Evolutionary conservation across 2,888 invertebrate genomes (phyloP).

Genomic region (Pandemis cinnamomeana): DNA sequence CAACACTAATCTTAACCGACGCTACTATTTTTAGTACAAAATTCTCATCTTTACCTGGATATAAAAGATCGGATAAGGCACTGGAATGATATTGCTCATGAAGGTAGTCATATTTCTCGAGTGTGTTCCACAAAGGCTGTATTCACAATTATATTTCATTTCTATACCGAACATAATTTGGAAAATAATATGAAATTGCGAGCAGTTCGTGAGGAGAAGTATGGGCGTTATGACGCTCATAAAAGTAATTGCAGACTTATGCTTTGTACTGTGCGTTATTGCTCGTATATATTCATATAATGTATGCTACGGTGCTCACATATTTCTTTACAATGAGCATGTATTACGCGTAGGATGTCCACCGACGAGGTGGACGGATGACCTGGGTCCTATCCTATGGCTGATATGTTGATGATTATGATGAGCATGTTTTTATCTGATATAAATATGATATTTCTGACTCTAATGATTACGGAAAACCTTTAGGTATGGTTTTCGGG

Average conservation of each 20-base stretch:
- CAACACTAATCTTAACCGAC: too few species aligned
- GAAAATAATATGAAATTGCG: slow-evolving; percentile 11
- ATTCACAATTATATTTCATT: slow-evolving; percentile 4
- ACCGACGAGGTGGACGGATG: too few species aligned
- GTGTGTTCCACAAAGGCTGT: slow-evolving; percentile 5
- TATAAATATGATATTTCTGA: too few species aligned
- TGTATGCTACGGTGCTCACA: background rate
- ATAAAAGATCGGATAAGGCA: background rate
- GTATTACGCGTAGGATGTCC: background rate
- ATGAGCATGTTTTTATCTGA: too few species aligned
- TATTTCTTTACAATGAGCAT: background rate
- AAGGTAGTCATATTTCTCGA: background rate
- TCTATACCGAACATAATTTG: slow-evolving; percentile 14
- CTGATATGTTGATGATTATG: too few species aligned
- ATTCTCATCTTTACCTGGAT: background rate
- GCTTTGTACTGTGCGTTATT: slow-evolving; percentile 2
- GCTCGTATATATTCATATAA: background rate
- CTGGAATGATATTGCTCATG: background rate
- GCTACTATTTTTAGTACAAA: background rate
- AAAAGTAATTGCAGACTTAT: slow-evolving; percentile 22
- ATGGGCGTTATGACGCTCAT: slow-evolving; percentile 14
- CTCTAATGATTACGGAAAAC: too few species aligned
- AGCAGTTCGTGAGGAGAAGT: slow-evolving; percentile 6
- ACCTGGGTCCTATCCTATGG: too few species aligned
- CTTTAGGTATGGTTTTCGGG: too few species aligned